Conservation (phyloP, 92 coral and sea anemone genomes). For the Porites lobata region DNA sequence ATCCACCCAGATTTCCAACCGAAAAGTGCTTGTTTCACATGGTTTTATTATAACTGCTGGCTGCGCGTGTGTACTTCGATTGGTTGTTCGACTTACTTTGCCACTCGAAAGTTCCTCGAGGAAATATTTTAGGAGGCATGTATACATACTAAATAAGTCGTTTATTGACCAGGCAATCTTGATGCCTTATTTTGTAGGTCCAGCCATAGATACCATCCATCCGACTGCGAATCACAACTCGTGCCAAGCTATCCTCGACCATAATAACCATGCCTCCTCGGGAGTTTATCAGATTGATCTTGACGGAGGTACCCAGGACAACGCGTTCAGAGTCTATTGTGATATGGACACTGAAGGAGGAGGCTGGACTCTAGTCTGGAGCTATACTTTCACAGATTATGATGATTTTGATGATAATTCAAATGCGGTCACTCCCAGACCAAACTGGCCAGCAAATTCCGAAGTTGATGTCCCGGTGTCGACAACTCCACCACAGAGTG, state of each 20-base stretch:
- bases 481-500: constrained; percentile 35
- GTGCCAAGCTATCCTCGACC: neutral
- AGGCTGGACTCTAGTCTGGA: constrained; percentile 72
- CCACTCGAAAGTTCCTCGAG: neutral
- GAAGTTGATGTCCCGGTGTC: constrained; percentile 5
- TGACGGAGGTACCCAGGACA: constrained; percentile 45
- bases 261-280: neutral
- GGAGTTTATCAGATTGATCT: constrained; percentile 46
- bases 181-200: too few relatives aligned
- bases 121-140: too few relatives aligned
- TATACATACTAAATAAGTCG: too few relatives aligned
- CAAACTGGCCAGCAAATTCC: neutral
- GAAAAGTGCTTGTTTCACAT: too few relatives aligned
- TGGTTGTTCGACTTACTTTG: too few relatives aligned
- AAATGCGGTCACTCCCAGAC: neutral
- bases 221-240: neutral
- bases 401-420: neutral
- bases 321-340: constrained; percentile 67
- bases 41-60: too few relatives aligned
- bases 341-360: constrained; percentile 53
- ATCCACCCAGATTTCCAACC: too few relatives aligned
- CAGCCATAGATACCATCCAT: neutral
- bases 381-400: constrained; percentile 56
- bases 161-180: too few relatives aligned
- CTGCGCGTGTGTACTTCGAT: too few relatives aligned